phyloP scores from a whole-genome alignment of 2,797 vertebrate genomes.

The Pipistrellus kuhlii region DNA sequence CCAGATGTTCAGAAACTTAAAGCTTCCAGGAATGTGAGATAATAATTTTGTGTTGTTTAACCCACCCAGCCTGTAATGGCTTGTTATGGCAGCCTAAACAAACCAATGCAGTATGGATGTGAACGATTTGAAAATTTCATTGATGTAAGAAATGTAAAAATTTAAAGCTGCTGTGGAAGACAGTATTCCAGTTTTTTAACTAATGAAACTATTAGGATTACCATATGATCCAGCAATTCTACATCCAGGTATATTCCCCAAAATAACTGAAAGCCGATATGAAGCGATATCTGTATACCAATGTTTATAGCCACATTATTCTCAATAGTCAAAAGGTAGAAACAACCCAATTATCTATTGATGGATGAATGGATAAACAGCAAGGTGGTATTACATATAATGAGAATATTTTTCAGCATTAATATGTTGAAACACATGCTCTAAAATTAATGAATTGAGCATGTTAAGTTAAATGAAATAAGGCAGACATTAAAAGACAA shows the following conservation, averaged over 20 bases:
- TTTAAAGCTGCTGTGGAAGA: neutral
- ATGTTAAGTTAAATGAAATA: neutral
- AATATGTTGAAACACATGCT: neutral
- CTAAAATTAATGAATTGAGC: neutral
- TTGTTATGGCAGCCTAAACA: neutral
- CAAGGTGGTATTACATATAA: neutral
- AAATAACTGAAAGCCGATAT: neutral
- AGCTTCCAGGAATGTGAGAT: neutral
- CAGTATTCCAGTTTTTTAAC: neutral
- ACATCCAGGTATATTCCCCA: neutral
- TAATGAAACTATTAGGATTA: neutral
- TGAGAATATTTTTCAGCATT: neutral
- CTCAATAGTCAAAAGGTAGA: neutral
- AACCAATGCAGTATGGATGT: neutral
- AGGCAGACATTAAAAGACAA: neutral
- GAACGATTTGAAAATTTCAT: neutral
- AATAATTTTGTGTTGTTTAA: neutral
- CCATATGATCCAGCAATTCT: neutral
- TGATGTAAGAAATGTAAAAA: neutral
- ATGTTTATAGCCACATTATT: neutral
- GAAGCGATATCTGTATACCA: neutral
- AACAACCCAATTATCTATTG: neutral
- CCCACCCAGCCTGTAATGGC: neutral
- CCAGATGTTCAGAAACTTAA: neutral
- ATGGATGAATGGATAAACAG: neutral